These are phyloP conservation scores for Lepus timidus DNA, from an alignment of 2,113 vertebrate species.

Conservation along the genomic window DNA sequence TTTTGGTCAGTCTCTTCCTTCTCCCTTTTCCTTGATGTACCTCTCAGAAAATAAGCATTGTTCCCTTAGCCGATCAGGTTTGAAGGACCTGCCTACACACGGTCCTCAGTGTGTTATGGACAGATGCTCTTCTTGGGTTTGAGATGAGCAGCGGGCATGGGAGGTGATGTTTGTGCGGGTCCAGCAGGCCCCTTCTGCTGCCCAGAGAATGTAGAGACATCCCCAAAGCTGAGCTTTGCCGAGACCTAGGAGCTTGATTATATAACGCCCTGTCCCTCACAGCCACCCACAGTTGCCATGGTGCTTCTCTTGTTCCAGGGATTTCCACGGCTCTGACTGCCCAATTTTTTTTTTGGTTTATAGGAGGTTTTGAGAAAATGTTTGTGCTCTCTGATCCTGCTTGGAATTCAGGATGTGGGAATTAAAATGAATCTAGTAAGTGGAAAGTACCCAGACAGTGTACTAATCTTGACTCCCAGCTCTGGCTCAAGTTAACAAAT, in stretches of 20 bases:
- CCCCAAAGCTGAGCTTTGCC: background rate
- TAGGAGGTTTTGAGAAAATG: background rate
- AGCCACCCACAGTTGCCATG: background rate
- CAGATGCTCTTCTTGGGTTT: background rate
- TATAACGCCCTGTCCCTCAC: background rate
- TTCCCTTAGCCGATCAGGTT: background rate
- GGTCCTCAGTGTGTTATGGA: background rate
- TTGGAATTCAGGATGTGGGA: background rate
- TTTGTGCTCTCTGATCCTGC: background rate
- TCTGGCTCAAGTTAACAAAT: background rate
- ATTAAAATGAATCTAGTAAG: background rate
- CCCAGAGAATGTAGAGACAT: background rate
- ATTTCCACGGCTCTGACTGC: background rate
- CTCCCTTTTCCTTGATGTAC: background rate
- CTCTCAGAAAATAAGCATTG: slow-evolving; percentile 32
- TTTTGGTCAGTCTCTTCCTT: background rate
- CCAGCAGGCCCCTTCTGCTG: background rate
- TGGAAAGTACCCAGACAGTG: background rate
- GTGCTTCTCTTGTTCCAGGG: background rate
- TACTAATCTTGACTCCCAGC: background rate
- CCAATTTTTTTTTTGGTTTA: background rate
- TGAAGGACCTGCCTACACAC: background rate
- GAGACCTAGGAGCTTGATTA: background rate
- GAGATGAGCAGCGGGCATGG: background rate
- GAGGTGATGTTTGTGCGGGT: background rate